These are phyloP conservation scores for Oligia fasciuncula DNA, from an alignment of 2,888 invertebrate species.

Conservation along the genomic window DNA sequence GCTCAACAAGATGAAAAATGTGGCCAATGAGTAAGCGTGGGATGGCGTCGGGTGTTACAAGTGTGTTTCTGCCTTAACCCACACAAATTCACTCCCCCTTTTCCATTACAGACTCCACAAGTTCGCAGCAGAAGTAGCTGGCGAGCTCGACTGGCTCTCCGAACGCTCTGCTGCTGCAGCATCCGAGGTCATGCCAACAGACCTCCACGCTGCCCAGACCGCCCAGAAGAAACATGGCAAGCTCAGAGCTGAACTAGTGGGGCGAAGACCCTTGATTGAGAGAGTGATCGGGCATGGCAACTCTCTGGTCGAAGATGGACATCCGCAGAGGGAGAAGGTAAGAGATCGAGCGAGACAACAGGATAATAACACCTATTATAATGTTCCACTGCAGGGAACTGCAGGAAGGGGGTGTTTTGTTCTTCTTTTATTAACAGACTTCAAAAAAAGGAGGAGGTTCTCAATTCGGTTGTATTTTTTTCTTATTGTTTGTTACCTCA, in stretches of 20 bases:
- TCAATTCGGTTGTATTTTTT: too few species aligned
- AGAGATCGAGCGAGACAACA: not conserved
- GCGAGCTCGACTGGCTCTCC: slow-evolving; percentile 98
- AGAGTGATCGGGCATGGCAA: slow-evolving; percentile 95
- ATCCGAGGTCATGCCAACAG: slow-evolving; percentile 94
- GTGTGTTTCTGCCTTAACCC: too few species aligned
- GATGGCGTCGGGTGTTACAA: too few species aligned
- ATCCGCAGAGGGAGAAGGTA: slow-evolving; percentile 95
- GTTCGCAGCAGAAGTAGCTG: slow-evolving; percentile 97
- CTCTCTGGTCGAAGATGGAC: slow-evolving; percentile 92
- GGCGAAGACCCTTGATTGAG: slow-evolving; percentile 96
- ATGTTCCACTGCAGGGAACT: too few species aligned
- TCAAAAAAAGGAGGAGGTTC: too few species aligned
- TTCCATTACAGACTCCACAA: slow-evolving; percentile 92
- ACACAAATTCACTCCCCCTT: too few species aligned
- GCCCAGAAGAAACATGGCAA: slow-evolving; percentile 98
- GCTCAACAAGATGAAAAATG: too few species aligned
- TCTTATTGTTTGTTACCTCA: too few species aligned
- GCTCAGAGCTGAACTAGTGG: slow-evolving; percentile 96
- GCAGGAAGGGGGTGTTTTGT: too few species aligned
- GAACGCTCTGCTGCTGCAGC: slow-evolving; percentile 96
- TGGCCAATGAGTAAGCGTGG: too few species aligned
- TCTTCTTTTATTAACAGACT: too few species aligned
- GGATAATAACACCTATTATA: too few species aligned
- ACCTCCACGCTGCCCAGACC: slow-evolving; percentile 97